Conservation (phyloP, 2,113 vertebrate species). For the Pollachius pollachius region DNA sequence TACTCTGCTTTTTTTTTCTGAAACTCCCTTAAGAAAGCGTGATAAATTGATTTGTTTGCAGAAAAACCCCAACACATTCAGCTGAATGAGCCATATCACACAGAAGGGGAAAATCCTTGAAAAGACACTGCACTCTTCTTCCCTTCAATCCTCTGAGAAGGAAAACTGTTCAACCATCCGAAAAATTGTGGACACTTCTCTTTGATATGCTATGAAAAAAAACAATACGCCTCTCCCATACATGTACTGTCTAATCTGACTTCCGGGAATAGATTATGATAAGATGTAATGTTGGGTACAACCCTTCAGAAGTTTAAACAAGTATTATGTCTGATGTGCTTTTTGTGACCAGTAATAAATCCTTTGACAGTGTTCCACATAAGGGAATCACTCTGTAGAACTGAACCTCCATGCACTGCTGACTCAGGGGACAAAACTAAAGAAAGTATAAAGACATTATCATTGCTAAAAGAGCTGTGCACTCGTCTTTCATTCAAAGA, state of each 20-base stretch:
- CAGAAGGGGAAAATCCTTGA: neutral
- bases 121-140: no score
- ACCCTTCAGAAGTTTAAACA: neutral
- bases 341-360: constrained; percentile 25
- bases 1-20: neutral
- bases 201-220: no score
- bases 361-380: constrained; percentile 22
- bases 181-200: no score
- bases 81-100: constrained; percentile 12
- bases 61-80: neutral
- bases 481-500: constrained; percentile 1
- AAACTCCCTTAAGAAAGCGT: constrained; percentile 18
- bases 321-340: constrained; percentile 23
- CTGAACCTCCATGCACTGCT: constrained; percentile 23
- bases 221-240: no score
- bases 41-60: neutral
- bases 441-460: constrained; percentile 15
- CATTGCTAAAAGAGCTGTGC: neutral
- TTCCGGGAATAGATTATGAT: neutral
- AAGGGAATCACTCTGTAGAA: constrained; percentile 17
- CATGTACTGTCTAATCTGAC: no score
- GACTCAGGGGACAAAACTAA: constrained; percentile 14
- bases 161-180: no score
- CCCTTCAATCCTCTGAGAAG: no score
- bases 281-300: neutral